Base-by-base conservation (phyloP, 2,888 invertebrate species). In the Cynaeus angustus region DNA sequence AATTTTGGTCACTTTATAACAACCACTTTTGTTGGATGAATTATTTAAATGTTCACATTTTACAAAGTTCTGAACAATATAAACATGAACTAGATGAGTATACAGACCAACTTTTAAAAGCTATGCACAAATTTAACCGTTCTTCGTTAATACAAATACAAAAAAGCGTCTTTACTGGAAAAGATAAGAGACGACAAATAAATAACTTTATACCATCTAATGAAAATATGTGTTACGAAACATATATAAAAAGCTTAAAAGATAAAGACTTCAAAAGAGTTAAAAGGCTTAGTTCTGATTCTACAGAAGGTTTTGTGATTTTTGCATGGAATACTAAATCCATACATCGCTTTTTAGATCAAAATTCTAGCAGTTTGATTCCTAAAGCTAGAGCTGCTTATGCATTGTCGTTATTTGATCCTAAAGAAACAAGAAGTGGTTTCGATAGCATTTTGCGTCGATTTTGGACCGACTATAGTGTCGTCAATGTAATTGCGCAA, bases 61-160 rank as follows among this genome's bases (percentile, higher is more conserved):
- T 55, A 6, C 14, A 55, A 38, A 55, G 33, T 13, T 30, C 30
- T 3, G 21, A 37, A n/a, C 38, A 55, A 3, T 21, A 21, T 4
- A 55, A 30, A 16, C 38, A 30, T 30, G 55, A 55, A 33, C 8
- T 55, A 8, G n/a, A 38, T n/a, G 12, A 55, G 9, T 55, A 38
- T 38, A n/a, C 21, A 0, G 5, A 55, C 5, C 14, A 2, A 1
- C 1, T 50, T 3, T 8, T 50, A 10, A 4, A n/a, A 1, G 12
- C 28, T 2, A 10, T 50, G 26, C 6, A 10, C 2, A 26, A 8
- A 4, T 50, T 6, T 12, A 16, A 50, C 28, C 10, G 28, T 28
- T 30, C 10, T 9, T 7, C 16, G 3, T 12, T 12, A 9, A 30
- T 16, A 4, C 26, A 26, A 30, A 28, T 50, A n/a, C 26, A 7